phyloP scores from a whole-genome alignment of 2,797 vertebrate species.

The Coreius guichenoti region DNA sequence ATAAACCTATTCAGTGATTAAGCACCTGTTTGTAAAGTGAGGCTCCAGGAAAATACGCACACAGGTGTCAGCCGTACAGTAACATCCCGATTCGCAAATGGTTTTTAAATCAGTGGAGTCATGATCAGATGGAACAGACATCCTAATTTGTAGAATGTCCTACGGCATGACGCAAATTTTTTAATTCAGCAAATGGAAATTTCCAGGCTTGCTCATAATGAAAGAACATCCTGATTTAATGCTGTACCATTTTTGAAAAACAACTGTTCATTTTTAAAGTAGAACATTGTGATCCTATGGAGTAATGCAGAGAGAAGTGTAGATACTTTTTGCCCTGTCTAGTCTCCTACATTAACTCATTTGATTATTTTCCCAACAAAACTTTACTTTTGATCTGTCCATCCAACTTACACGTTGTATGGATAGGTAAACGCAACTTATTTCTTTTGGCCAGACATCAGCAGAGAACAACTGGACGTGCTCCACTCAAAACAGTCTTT shows the following conservation, averaged over 20 bases:
- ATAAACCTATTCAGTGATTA: conserved; percentile 38
- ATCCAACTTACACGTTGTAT: conserved; percentile 19
- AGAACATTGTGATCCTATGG: conserved; percentile 21
- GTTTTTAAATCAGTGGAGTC: background rate
- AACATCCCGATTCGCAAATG: background rate
- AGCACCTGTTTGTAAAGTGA: conserved; percentile 37
- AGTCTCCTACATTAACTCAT: conserved; percentile 27
- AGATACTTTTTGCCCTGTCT: conserved; percentile 4
- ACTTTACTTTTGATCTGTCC: conserved; percentile 49
- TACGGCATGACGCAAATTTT: background rate
- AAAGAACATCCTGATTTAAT: conserved; percentile 14
- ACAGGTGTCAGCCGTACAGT: conserved; percentile 19
- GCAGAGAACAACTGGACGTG: conserved; percentile 35
- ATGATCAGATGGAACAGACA: background rate
- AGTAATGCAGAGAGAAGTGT: conserved; percentile 30
- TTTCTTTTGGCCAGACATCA: conserved; percentile 42
- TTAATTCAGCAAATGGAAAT: background rate
- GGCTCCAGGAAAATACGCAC: conserved; percentile 27
- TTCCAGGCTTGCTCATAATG: conserved; percentile 9
- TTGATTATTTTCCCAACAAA: conserved; percentile 39
- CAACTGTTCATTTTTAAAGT: background rate
- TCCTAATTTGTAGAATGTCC: conserved; percentile 27
- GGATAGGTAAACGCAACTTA: conserved; percentile 50
- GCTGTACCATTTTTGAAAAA: conserved; percentile 11
- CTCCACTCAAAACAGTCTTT: conserved; percentile 43